These are phyloP conservation scores for Rostratula benghalensis DNA, from an alignment of 2,113 vertebrate species.

Conservation along the genomic window DNA sequence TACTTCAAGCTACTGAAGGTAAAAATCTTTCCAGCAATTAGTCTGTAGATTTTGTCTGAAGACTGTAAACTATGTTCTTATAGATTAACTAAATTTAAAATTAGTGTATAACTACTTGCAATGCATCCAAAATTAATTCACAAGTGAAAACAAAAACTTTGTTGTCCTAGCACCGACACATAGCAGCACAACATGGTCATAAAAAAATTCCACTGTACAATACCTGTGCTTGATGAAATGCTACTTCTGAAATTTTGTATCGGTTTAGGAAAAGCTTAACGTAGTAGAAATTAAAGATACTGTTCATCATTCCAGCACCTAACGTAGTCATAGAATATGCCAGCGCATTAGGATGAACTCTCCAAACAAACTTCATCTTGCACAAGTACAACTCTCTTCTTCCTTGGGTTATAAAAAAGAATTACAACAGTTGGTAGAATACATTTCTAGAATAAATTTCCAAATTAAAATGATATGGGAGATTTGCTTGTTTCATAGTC, in stretches of 20 bases:
- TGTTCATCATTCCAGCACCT: constrained; percentile 88
- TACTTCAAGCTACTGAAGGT: neutral
- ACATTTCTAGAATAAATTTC: neutral
- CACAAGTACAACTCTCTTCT: constrained; percentile 25
- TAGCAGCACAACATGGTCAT: neutral
- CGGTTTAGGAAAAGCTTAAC: constrained; percentile 88
- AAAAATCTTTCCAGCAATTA: neutral
- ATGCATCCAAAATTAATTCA: neutral
- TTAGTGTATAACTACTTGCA: neutral
- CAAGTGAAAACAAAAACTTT: neutral
- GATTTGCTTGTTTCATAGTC: neutral
- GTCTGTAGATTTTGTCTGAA: neutral
- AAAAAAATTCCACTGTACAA: neutral
- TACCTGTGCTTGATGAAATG: constrained; percentile 89
- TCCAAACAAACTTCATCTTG: constrained; percentile 62
- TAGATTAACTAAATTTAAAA: neutral
- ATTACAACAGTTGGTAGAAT: neutral
- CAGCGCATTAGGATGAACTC: constrained; percentile 76
- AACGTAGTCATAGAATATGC: constrained; percentile 89
- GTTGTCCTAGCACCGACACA: neutral
- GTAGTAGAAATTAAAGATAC: constrained; percentile 91
- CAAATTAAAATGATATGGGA: neutral
- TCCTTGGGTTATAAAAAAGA: constrained; percentile 27
- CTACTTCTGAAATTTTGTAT: constrained; percentile 85
- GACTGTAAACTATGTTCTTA: neutral